phyloP scores from a whole-genome alignment of 2,797 vertebrate genomes.

The Adelosebastes latens region DNA sequence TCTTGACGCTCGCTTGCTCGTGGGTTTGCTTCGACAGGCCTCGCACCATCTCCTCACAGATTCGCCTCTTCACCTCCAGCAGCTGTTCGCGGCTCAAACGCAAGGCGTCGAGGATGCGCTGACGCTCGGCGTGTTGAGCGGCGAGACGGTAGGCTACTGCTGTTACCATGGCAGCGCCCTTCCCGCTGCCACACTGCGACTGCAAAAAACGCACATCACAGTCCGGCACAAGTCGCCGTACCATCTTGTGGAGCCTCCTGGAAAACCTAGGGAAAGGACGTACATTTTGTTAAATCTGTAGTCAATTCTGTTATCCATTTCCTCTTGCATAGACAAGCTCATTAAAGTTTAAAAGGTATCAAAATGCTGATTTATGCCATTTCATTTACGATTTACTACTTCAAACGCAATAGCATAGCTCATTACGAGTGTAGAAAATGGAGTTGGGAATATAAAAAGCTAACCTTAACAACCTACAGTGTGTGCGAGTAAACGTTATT shows the following conservation, averaged over 20 bases:
- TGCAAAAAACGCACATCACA: conserved; percentile 92
- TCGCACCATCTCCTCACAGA: conserved; percentile 86
- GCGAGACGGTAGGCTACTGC: conserved; percentile 93
- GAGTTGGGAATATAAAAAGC: neutral
- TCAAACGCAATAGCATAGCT: neutral
- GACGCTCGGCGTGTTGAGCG: conserved; percentile 87
- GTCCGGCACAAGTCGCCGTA: conserved; percentile 90
- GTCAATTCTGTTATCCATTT: neutral
- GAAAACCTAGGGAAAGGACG: conserved; percentile 84
- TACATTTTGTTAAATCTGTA: neutral
- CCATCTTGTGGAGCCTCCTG: conserved; percentile 91
- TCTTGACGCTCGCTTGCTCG: conserved; percentile 84
- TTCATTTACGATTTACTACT: neutral
- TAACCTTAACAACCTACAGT: neutral
- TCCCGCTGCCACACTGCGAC: conserved; percentile 94
- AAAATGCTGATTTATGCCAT: neutral
- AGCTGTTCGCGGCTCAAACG: conserved; percentile 88
- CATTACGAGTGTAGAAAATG: neutral
- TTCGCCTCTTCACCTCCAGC: conserved; percentile 89
- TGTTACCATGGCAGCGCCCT: conserved; percentile 97
- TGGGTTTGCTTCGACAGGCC: conserved; percentile 88
- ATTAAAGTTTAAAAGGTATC: neutral
- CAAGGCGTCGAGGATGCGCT: conserved; percentile 86
- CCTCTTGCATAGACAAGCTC: neutral
- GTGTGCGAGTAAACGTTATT: neutral